Conservation (phyloP, 2,113 vertebrate species). For the Corapipo altera region DNA sequence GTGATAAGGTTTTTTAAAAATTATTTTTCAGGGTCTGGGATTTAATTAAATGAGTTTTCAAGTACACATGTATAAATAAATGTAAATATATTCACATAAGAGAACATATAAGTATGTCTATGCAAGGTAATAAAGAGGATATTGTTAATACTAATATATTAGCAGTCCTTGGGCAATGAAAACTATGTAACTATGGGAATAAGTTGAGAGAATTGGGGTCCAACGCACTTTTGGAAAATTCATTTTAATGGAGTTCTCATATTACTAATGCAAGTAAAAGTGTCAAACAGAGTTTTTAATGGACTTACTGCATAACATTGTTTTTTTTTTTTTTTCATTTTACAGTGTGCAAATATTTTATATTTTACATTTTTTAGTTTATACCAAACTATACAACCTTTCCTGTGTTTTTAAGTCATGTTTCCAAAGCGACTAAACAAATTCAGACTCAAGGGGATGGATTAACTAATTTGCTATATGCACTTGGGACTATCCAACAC, state of each 20-base stretch:
- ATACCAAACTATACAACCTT: not conserved
- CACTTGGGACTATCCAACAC: not conserved
- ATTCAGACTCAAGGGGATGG: not conserved
- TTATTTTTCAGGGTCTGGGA: not conserved
- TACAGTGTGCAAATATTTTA: not conserved
- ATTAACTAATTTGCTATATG: not conserved
- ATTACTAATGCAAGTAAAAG: conserved; percentile 36
- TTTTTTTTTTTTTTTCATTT: not conserved
- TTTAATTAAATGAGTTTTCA: not conserved
- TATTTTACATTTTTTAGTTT: not conserved
- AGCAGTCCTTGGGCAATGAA: conserved; percentile 33
- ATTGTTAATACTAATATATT: conserved; percentile 43
- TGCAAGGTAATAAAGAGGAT: conserved; percentile 4
- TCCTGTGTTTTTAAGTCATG: not conserved
- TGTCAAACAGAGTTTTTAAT: conserved; percentile 45
- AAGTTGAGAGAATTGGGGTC: conserved; percentile 23
- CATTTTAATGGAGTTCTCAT: conserved; percentile 30
- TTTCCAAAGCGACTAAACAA: not conserved
- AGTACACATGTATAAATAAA: not conserved
- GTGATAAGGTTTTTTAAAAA: not conserved
- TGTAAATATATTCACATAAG: conserved; percentile 8
- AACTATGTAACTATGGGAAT: conserved; percentile 32
- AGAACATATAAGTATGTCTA: not conserved
- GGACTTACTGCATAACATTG: conserved; percentile 46
- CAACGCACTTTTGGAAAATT: conserved; percentile 22